These are phyloP conservation scores for Miichthys miiuy DNA, from an alignment of 2,797 vertebrate species.

Conservation along the genomic window DNA sequence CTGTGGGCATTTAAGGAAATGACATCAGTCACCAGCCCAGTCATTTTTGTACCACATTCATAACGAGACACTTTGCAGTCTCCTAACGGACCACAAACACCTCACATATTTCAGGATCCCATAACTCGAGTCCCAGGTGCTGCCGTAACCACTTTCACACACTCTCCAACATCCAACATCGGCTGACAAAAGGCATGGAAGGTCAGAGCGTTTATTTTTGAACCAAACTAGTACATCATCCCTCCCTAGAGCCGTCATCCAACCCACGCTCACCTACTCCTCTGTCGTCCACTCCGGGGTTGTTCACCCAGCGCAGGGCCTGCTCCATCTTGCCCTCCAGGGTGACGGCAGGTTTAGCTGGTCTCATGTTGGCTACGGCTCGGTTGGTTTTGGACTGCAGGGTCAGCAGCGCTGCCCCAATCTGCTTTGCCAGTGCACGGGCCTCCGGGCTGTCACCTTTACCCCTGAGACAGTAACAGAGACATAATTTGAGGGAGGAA, in stretches of 20 bases:
- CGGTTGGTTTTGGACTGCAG: constrained; percentile 96
- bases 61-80: constrained; percentile 35
- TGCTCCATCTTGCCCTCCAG: constrained; percentile 99
- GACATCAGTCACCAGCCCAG: constrained; percentile 33
- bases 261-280: constrained; percentile 90
- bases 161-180: constrained; percentile 21
- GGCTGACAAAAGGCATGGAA: constrained; percentile 19
- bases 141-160: constrained; percentile 19
- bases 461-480: constrained; percentile 83
- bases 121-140: neutral
- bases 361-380: constrained; percentile 96
- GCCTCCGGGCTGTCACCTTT: constrained; percentile 98
- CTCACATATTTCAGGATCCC: constrained; percentile 40
- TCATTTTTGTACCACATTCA: neutral
- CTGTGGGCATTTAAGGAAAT: constrained; percentile 39
- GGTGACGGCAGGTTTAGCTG: constrained; percentile 95
- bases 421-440: constrained; percentile 94
- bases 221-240: constrained; percentile 28
- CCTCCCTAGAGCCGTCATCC: constrained; percentile 17
- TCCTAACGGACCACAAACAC: constrained; percentile 26
- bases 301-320: constrained; percentile 97
- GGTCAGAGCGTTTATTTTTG: constrained; percentile 55
- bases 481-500: neutral
- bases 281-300: constrained; percentile 94
- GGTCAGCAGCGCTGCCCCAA: constrained; percentile 93